Base-by-base conservation (phyloP, 2,888 invertebrate genomes). In the Meteorus colon region DNA sequence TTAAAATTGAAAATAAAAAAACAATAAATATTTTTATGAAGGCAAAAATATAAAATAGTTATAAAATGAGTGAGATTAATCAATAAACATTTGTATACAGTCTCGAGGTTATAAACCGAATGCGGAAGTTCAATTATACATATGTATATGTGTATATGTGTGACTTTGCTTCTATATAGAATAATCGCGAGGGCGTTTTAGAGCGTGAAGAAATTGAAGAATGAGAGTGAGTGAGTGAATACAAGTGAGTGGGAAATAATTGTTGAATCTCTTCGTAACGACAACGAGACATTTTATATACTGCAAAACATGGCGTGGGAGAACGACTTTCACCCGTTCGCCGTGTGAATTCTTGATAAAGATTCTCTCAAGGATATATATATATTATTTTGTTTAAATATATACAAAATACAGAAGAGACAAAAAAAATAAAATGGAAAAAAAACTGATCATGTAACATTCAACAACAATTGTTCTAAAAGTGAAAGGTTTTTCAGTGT, bases 301-400 rank as follows among this genome's bases (percentile, higher is more conserved):
- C 74, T 74, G 65, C 68, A 69, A 75, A 48, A 65, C 85, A 84
- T 84, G 85, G 86, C 88, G 88, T 88, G 88, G 87, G 88, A 88
- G 87, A 88, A 84, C 85, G 84, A 88, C 88, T 88, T 88, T 88
- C 88, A 88, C 86, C 86, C 85, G 81, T 86, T 81, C 77, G 74
- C 78, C 75, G 72, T 76, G 75, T 76, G 75, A 76, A 76, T 76
- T 68, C 62, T 72, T 65, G 75, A 71, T 71, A 66, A 65, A 70
- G 65, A 63, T 71, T 71, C 71, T 75, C 71, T 55, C 75, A 75
- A 63, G 37, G 63, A 79, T 78, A 60, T 31, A 62, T 37, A 31
- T 74, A 65, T 75, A 77, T 81, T 65, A 71, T 79, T 68, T 55
- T 29, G 68, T 27, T 59, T 6, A 29, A 68, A 51, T 48, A 31